Evolutionary conservation across 2,113 vertebrate genomes (phyloP).

Genomic region (Paratilapia polleni): DNA sequence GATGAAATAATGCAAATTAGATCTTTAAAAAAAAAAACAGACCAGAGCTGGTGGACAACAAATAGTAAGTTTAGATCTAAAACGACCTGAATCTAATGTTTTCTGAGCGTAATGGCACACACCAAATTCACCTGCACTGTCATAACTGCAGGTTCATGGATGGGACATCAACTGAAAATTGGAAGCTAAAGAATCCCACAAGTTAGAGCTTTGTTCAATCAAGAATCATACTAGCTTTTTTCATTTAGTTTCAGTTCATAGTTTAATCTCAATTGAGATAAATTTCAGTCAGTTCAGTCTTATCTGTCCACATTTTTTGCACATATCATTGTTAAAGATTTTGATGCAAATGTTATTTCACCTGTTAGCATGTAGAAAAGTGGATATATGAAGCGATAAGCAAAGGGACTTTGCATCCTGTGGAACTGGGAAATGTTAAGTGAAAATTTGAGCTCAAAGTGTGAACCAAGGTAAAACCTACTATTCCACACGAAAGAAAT

Average conservation of each 20-base stretch:
- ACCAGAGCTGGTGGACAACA: not conserved
- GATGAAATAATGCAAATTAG: not conserved
- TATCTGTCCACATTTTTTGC: no score
- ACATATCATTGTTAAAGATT: not conserved
- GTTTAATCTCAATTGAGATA: no score
- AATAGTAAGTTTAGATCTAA: not conserved
- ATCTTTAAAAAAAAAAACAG: not conserved
- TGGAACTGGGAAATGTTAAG: not conserved
- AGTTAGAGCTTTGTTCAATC: not conserved
- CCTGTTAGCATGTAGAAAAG: not conserved
- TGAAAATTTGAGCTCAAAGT: not conserved
- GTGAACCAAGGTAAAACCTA: not conserved
- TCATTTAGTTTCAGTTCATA: no score
- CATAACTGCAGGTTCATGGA: not conserved
- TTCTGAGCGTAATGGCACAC: fast-evolving
- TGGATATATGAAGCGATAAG: not conserved
- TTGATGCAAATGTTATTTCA: not conserved
- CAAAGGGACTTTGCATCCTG: not conserved
- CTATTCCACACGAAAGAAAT: no score
- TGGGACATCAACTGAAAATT: not conserved
- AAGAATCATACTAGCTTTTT: no score
- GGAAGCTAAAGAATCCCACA: not conserved
- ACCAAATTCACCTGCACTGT: not conserved
- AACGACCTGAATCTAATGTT: not conserved
- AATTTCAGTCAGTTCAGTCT: no score